These are phyloP conservation scores for Calephelis virginiensis DNA, from an alignment of 1,140 invertebrate genomes.

Conservation along the genomic window DNA sequence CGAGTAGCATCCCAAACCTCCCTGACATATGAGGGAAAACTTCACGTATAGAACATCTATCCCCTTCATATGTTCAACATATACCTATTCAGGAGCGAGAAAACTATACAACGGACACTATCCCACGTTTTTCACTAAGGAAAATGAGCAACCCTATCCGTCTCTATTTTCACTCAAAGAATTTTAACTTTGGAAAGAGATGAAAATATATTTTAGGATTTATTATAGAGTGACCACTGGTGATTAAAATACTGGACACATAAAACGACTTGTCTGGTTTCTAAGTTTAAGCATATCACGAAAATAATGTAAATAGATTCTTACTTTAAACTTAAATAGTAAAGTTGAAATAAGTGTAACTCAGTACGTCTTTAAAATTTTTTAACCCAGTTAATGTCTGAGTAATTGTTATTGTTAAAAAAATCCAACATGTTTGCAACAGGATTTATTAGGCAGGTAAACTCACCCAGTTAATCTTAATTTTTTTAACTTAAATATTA, in stretches of 20 bases:
- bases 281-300: too few species aligned
- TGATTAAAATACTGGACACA: constrained; percentile 28
- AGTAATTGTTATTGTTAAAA: too few species aligned
- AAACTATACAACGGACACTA: constrained; percentile 59
- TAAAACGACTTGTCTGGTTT: not conserved
- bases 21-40: constrained; percentile 34
- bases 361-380: too few species aligned
- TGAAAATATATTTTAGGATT: constrained; percentile 21
- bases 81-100: constrained; percentile 68
- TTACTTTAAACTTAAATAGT: not conserved
- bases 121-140: constrained; percentile 51
- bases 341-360: not conserved
- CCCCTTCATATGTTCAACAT: constrained; percentile 62
- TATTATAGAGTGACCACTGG: constrained; percentile 53
- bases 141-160: constrained; percentile 64
- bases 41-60: constrained; percentile 47
- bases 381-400: too few species aligned
- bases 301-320: not conserved
- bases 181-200: constrained; percentile 55
- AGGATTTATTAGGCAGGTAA: too few species aligned
- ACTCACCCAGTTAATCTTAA: too few species aligned
- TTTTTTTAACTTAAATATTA: too few species aligned
- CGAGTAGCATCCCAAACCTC: constrained; percentile 59
- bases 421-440: too few species aligned
- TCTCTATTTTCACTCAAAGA: constrained; percentile 59